Conservation (phyloP, 2,113 vertebrate species). For the Phrynocephalus versicolor region DNA sequence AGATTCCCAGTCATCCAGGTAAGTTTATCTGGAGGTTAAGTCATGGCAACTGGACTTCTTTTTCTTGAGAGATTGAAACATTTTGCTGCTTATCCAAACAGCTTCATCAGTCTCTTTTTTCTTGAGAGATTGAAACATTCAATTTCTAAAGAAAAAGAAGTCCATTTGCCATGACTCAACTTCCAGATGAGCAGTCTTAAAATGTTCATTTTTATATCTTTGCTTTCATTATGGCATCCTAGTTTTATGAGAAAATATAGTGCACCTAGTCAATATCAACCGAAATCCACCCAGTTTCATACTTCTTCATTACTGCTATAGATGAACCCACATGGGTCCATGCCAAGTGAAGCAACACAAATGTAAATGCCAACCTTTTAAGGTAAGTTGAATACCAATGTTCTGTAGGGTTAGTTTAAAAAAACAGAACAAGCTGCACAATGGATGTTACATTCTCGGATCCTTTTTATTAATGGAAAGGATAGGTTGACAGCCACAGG, state of each 20-base stretch:
- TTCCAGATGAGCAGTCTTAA: background rate
- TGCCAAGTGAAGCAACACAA: background rate
- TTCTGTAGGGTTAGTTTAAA: conserved; percentile 31
- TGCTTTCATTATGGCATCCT: background rate
- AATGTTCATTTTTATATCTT: background rate
- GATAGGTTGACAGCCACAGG: background rate
- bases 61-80: too few species aligned
- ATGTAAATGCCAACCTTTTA: background rate
- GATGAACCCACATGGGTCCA: background rate
- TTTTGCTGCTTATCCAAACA: too few species aligned
- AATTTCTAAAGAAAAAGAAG: too few species aligned
- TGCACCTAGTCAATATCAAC: conserved; percentile 7
- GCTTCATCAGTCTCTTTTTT: too few species aligned
- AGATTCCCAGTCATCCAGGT: too few species aligned
- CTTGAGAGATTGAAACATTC: too few species aligned
- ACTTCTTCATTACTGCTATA: conserved; percentile 13
- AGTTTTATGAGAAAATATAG: background rate
- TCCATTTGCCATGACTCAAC: too few species aligned
- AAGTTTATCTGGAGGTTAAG: too few species aligned
- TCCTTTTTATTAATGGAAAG: conserved; percentile 15
- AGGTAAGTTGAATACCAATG: conserved; percentile 29
- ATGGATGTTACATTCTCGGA: conserved; percentile 30
- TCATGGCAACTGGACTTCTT: too few species aligned
- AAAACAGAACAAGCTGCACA: conserved; percentile 13
- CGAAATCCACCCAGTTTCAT: background rate